Base-by-base conservation (phyloP, 2,797 vertebrate genomes). In the Oophaga sylvatica region DNA sequence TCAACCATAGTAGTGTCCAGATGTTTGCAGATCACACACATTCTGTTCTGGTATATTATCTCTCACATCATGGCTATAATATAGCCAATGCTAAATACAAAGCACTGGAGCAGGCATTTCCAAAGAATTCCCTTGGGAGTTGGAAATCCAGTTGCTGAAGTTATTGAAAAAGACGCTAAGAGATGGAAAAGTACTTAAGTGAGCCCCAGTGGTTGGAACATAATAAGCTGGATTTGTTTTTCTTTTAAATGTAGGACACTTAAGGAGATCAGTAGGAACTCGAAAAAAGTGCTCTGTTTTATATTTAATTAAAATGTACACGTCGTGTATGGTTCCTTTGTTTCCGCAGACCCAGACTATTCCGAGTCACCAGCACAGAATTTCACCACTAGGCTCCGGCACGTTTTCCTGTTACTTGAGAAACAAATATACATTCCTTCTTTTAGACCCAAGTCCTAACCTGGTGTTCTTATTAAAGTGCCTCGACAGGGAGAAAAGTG, bases 161-260 rank as follows among this genome's bases (percentile, higher is more conserved):
- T 89, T 89, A 89, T 89, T 89, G 84, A 87, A 89, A 86, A 86
- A 89, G 88, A 89, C 88, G 73, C 84, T 90, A 86, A 90, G 87
- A 89, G 87, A 89, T 89, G 88, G 59, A 89, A 79, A 90, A 84
- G 87, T 90, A 86, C 86, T 87, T 90, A 85, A 87, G 57, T 88
- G 85, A 90, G 77, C 20, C 63, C 87, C 89, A 86, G 85, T 78
- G 88, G 87, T 81, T 91, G 86, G 67, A 89, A 86, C 89, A 90
- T 83, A 89, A 45, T 86, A 79, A 75, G 86, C 71, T 92, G 31
- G 89, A 87, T 92, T 92, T 92, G 89, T 93, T 91, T 91, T 91
- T 90, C 29, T 90, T 84, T 84, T 89, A 45, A 78, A 59, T 84
- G 63, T 89, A 86, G 87, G 89, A 60, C 84, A 90, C 90, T 92